A percentile compares a stretch with the other conserved stretches of the same genome.
phyloP scores from a whole-genome alignment of 2,888 invertebrate species.

The Tromatobia lineatoria region DNA sequence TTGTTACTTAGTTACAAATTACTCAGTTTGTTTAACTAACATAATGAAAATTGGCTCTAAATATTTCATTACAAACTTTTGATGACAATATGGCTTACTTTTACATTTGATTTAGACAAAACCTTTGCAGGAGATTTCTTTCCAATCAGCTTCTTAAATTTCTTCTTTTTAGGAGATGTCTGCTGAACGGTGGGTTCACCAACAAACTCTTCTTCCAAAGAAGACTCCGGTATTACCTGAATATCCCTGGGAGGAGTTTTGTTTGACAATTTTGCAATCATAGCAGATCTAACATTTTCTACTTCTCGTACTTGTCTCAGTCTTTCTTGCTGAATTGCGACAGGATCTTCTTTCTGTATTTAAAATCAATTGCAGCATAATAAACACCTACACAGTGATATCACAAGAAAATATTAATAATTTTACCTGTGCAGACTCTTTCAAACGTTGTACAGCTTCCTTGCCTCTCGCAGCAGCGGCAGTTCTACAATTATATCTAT shows the following conservation, averaged over 20 bases:
- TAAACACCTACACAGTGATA: not conserved
- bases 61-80: not conserved
- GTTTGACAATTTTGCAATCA: slow-evolving; percentile 81
- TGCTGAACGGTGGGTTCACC: slow-evolving; percentile 1
- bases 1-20: not conserved
- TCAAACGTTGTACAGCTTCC: slow-evolving; percentile 82
- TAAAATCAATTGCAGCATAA: not conserved
- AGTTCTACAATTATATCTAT: slow-evolving; percentile 77
- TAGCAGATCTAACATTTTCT: slow-evolving; percentile 85
- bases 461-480: slow-evolving; percentile 84
- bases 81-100: too few species aligned
- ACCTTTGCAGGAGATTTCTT: slow-evolving; percentile 73
- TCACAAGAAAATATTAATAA: slow-evolving; percentile 56
- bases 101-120: slow-evolving; percentile 68
- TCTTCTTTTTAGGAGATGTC: slow-evolving; percentile 64
- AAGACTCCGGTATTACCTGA: slow-evolving; percentile 51
- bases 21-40: not conserved
- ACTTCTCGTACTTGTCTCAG: slow-evolving; percentile 83
- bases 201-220: slow-evolving; percentile 54
- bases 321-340: slow-evolving; percentile 75
- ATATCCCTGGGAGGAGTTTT: slow-evolving; percentile 45
- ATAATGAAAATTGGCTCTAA: not conserved
- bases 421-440: slow-evolving; percentile 79
- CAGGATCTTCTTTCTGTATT: slow-evolving; percentile 73
- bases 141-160: slow-evolving; percentile 59